These are phyloP conservation scores for Ameiurus melas DNA, from an alignment of 2,113 vertebrate genomes.

Conservation along the genomic window DNA sequence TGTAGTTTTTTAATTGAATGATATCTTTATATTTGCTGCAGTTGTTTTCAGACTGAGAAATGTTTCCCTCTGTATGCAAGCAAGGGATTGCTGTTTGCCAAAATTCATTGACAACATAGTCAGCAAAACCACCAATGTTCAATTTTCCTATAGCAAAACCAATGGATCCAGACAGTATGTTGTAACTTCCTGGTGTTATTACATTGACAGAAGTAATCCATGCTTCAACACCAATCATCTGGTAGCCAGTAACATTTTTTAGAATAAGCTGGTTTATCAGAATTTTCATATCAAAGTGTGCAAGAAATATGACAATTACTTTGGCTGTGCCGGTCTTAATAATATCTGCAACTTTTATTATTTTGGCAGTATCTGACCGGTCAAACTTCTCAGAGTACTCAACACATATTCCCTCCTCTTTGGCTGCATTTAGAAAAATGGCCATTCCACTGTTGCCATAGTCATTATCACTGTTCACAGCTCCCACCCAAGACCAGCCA, in stretches of 20 bases:
- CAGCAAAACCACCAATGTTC: conserved; percentile 63
- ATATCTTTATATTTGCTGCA: conserved; percentile 62
- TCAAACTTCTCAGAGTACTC: conserved; percentile 69
- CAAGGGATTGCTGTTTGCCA: conserved; percentile 63
- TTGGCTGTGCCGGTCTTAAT: conserved; percentile 65
- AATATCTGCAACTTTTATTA: conserved; percentile 66
- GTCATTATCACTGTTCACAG: conserved; percentile 71
- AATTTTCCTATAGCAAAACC: conserved; percentile 69
- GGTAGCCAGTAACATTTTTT: conserved; percentile 69
- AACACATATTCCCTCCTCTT: conserved; percentile 70
- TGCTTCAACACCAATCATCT: conserved; percentile 72
- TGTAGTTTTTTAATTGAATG: conserved; percentile 53
- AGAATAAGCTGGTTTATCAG: conserved; percentile 66
- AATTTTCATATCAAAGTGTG: conserved; percentile 69
- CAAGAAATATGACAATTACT: conserved; percentile 70
- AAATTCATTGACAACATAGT: conserved; percentile 64
- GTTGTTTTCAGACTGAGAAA: background rate
- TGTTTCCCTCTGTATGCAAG: background rate
- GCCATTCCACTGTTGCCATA: conserved; percentile 76
- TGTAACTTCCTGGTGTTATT: conserved; percentile 64
- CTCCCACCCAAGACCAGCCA: conserved; percentile 74
- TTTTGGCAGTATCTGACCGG: conserved; percentile 62
- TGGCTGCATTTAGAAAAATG: conserved; percentile 65
- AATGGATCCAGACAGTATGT: conserved; percentile 66
- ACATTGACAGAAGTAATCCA: conserved; percentile 72